Base-by-base conservation (phyloP, 2,113 vertebrate species). In the Neogale vison region DNA sequence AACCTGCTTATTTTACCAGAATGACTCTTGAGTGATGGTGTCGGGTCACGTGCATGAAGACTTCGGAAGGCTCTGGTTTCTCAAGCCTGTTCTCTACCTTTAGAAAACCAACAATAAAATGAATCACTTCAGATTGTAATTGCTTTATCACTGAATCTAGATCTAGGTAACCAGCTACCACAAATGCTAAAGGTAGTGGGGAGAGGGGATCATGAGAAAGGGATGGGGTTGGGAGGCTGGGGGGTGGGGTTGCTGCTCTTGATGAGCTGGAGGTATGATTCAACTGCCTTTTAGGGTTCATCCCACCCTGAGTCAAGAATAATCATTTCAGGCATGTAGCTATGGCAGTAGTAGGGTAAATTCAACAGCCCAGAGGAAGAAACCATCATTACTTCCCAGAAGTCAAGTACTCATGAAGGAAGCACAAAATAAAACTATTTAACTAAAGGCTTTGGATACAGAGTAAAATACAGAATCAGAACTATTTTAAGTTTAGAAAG, bases 11-110 rank as follows among this genome's bases (percentile, higher is more conserved):
- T 20, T 36, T 21, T 17, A 23, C 10, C 1, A 4, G 71, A 21
- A 20, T 0, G 31, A 24, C 15, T 14, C 55, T 29, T 21, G 4
- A 23, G 42, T 7, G 8, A 17, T 0, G 12, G 10, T 8, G 4
- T 42, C 23, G 21, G 17, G 29, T 34, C 39, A 7, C 8, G 34
- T 11, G 17, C 15, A 0, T 36, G 72, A 45, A 31, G 65, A 9
- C 65, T 0, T 24, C 2, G 26, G 76, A 18, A 13, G 67, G 1
- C 6, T 55, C 55, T 2, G 14, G 12, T 3, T 50, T 3, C 47
- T 6, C 8, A 7, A 23, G 4, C 31, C 39, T 20, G 13, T 31
- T 21, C 23, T 34, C 29, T 59, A 24, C 23, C 23, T 77, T 79
- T 34, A 55, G 50, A 96, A 91, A 88, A 26, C 8, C 1, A 21